Base-by-base conservation (phyloP, 2,797 vertebrate genomes). In the Rhadinocentrus ornatus region DNA sequence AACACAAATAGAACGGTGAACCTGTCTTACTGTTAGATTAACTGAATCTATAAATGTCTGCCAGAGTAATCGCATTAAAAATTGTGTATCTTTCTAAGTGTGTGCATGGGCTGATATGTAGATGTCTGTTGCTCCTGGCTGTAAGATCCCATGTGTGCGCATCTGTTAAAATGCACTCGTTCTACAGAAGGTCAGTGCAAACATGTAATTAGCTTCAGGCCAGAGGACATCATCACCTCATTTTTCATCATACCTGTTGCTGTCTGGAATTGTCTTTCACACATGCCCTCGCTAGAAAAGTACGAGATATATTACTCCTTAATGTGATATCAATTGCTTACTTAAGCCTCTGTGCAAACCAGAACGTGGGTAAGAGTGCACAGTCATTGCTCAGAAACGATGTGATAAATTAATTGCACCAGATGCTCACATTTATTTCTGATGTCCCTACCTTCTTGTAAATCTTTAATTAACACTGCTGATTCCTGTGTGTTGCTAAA, bases 401-500 rank as follows among this genome's bases (percentile, higher is more conserved):
- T 69, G 67, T 68, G 66, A 87, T 79, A 77, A 83, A 88, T 89
- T 73, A 90, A 78, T 78, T 75, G 66, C 24, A 77, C 62, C 90
- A 86, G 87, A 90, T 91, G 89, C 71, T 85, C 80, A 83, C 78
- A 80, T 92, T 86, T 83, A 84, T 87, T 86, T 82, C 74, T 76
- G 83, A 87, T 81, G 87, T 81, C 84, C 79, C 81, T 66, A 78
- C 87, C 79, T 88, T 84, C 78, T 78, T 86, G 85, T 83, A 88
- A 92, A 88, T 88, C 78, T 78, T 73, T 92, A 91, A 90, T 92
- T 93, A 92, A 92, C 91, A 88, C 71, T 66, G 88, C 81, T 89
- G 90, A 91, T 91, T 89, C 86, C 89, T 78, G 78, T 75, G 79
- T 80, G 86, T 81, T 76, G 53, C 83, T 75, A 85, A 92, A 93